A percentile compares a stretch with the other conserved stretches of the same genome.
Evolutionary conservation across 2,797 vertebrate genomes (phyloP).

Genomic region (Urosaurus nigricauda): DNA sequence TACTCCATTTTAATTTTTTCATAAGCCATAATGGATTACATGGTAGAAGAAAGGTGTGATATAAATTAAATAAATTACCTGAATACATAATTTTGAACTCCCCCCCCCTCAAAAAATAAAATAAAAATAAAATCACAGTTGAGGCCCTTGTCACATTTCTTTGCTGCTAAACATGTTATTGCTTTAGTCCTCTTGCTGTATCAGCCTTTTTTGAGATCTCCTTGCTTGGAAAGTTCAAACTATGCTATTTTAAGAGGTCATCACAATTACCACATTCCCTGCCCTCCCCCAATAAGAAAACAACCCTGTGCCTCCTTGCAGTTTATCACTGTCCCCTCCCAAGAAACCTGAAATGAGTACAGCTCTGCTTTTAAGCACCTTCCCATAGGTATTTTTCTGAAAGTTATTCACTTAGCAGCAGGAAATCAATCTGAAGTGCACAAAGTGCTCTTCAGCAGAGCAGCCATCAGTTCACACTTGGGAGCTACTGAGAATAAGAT

Average conservation of each 20-base stretch:
- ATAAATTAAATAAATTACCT: too few relatives aligned
- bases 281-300: neutral
- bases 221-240: neutral
- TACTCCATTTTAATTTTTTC: too few relatives aligned
- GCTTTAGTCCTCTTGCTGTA: neutral
- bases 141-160: neutral
- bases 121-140: too few relatives aligned
- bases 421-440: constrained; percentile 28
- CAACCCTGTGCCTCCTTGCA: neutral
- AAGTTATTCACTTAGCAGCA: constrained; percentile 33
- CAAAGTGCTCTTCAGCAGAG: neutral
- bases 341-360: constrained; percentile 31
- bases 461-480: constrained; percentile 25
- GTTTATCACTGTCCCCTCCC: neutral
- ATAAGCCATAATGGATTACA: too few relatives aligned
- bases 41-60: too few relatives aligned
- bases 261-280: constrained; percentile 16
- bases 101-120: too few relatives aligned
- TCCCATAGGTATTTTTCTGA: constrained; percentile 17
- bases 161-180: neutral
- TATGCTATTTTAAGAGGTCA: constrained; percentile 6
- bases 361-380: neutral
- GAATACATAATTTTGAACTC: too few relatives aligned
- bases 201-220: neutral
- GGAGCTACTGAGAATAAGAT: neutral